These are phyloP conservation scores for Bombus breviceps DNA, from an alignment of 1,140 invertebrate genomes.

Conservation along the genomic window DNA sequence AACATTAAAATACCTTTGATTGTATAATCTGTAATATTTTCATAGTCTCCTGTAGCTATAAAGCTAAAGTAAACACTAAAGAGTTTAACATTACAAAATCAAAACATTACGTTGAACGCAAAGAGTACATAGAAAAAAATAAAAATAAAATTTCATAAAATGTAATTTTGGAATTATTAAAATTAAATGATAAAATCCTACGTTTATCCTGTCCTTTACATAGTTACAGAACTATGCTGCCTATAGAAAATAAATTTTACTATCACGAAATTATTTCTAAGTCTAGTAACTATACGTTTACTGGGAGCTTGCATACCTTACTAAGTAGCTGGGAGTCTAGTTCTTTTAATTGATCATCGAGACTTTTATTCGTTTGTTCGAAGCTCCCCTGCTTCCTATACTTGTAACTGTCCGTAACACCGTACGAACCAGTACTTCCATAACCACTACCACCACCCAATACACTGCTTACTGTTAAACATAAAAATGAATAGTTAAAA, in stretches of 20 bases:
- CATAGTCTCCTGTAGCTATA: constrained; percentile 72
- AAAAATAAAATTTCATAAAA: constrained; percentile 11
- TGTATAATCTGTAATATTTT: constrained; percentile 75
- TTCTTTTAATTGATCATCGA: constrained; percentile 92
- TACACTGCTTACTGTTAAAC: constrained; percentile 83
- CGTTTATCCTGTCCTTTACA: not conserved
- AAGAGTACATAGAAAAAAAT: not conserved
- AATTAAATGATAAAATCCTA: constrained; percentile 14
- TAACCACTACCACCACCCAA: constrained; percentile 84
- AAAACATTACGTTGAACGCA: constrained; percentile 32
- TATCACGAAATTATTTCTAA: not conserved
- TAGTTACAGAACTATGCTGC: no score
- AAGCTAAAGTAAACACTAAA: constrained; percentile 68
- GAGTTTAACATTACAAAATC: constrained; percentile 54
- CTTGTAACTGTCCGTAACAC: constrained; percentile 84
- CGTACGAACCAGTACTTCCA: constrained; percentile 85
- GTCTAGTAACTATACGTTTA: constrained; percentile 39
- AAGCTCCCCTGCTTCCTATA: constrained; percentile 86
- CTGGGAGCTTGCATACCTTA: constrained; percentile 85
- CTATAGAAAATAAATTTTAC: not conserved
- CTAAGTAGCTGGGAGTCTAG: constrained; percentile 89
- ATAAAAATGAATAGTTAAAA: not conserved
- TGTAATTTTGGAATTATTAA: not conserved
- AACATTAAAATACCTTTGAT: constrained; percentile 78
- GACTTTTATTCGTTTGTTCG: constrained; percentile 89